Percentiles rank a stretch among this genome's conserved stretches.
These are phyloP conservation scores for Pimephales promelas DNA, from an alignment of 2,113 vertebrate species.

Conservation along the genomic window DNA sequence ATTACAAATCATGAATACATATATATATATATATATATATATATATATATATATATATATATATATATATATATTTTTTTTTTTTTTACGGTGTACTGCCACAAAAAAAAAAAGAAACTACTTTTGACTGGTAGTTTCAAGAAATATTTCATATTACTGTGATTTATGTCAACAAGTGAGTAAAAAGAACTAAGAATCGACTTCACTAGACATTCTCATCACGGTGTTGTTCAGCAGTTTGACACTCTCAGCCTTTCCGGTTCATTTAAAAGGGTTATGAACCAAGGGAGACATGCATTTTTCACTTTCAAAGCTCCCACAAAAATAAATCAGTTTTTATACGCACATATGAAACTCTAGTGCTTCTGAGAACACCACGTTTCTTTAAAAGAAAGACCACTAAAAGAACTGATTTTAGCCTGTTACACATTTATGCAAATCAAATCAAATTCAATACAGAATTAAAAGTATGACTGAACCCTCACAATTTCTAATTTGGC, in stretches of 20 bases:
- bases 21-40: too few relatives aligned
- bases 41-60: too few relatives aligned
- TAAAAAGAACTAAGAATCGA: neutral
- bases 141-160: neutral
- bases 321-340: constrained; percentile 40
- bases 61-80: too few relatives aligned
- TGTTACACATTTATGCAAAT: neutral
- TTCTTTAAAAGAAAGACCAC: constrained; percentile 29
- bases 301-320: constrained; percentile 41
- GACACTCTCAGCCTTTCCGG: constrained; percentile 30
- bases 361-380: neutral
- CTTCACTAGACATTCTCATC: neutral
- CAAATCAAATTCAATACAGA: neutral
- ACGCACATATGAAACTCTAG: constrained; percentile 34
- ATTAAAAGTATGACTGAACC: neutral
- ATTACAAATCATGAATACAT: too few relatives aligned
- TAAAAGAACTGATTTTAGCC: neutral
- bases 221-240: constrained; percentile 2
- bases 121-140: neutral
- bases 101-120: too few relatives aligned
- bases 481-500: neutral
- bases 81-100: too few relatives aligned
- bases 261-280: constrained; percentile 31
- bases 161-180: neutral
- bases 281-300: constrained; percentile 37